Conservation (phyloP, 2,888 invertebrate species). For the Eumerus sabulonum region DNA sequence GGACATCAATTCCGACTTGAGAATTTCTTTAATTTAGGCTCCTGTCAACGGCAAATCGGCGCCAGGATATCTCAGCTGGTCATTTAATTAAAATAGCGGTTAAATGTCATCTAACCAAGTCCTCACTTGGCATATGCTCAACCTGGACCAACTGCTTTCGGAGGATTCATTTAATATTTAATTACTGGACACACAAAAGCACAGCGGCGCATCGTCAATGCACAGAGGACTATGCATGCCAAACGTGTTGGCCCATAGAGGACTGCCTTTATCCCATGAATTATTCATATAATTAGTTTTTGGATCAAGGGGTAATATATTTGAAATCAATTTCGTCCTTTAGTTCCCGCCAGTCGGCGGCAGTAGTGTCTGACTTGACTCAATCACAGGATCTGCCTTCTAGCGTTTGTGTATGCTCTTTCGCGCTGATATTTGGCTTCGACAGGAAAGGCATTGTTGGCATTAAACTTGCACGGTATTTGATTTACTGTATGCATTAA, state of each 20-base stretch:
- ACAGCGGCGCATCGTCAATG: background rate
- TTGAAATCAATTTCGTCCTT: slow-evolving; percentile 58
- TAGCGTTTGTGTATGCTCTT: too few relatives aligned
- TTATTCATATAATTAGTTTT: slow-evolving; percentile 64
- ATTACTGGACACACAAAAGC: slow-evolving; percentile 39
- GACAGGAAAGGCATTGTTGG: background rate
- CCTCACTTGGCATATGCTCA: too few relatives aligned
- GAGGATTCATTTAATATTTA: slow-evolving; percentile 65
- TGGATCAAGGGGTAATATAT: slow-evolving; percentile 60
- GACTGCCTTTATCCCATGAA: slow-evolving; percentile 53
- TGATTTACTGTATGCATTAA: slow-evolving; percentile 40
- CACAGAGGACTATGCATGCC: background rate
- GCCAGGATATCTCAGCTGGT: too few relatives aligned
- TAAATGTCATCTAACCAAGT: too few relatives aligned
- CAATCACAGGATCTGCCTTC: too few relatives aligned
- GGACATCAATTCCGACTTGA: too few relatives aligned
- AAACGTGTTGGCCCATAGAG: background rate
- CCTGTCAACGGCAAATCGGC: too few relatives aligned
- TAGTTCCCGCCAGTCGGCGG: too few relatives aligned
- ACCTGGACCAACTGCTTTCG: slow-evolving; percentile 40
- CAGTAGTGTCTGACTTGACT: too few relatives aligned
- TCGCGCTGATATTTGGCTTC: too few relatives aligned
- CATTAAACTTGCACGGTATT: slow-evolving; percentile 43
- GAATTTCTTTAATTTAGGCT: too few relatives aligned
- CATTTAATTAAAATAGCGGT: too few relatives aligned